Percentiles rank a stretch among this genome's conserved stretches.
phyloP scores from a whole-genome alignment of 1,140 invertebrate genomes.

The Cyclargus thomasi region DNA sequence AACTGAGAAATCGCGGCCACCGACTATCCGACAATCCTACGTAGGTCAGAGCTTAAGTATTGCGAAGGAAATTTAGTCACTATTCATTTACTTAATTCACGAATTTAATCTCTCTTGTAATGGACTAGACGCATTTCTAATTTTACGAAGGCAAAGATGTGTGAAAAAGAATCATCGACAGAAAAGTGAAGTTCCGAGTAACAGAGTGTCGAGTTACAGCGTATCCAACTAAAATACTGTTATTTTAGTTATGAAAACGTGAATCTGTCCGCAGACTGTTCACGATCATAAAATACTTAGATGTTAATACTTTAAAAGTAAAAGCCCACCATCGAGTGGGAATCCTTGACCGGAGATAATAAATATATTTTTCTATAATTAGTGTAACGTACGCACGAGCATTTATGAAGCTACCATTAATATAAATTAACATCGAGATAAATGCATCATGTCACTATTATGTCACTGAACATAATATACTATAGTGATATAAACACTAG shows the following conservation, averaged over 20 bases:
- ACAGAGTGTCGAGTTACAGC: conserved; percentile 38
- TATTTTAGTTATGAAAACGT: conserved; percentile 40
- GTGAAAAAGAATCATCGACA: conserved; percentile 58
- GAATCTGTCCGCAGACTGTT: conserved; percentile 10
- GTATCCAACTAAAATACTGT: conserved; percentile 68
- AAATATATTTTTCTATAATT: conserved; percentile 65
- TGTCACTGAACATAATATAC: conserved; percentile 63
- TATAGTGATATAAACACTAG: conserved; percentile 57
- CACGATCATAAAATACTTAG: conserved; percentile 26
- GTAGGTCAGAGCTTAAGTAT: conserved; percentile 19
- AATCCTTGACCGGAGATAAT: conserved; percentile 40
- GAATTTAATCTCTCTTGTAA: conserved; percentile 71
- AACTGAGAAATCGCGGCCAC: conserved; percentile 36
- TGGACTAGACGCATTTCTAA: conserved; percentile 73
- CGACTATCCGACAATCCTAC: conserved; percentile 25
- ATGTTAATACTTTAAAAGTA: conserved; percentile 53
- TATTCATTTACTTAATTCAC: conserved; percentile 61
- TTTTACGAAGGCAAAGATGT: conserved; percentile 72
- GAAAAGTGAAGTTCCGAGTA: conserved; percentile 47
- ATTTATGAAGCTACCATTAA: conserved; percentile 72
- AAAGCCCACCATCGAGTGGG: conserved; percentile 44
- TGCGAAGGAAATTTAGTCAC: conserved; percentile 45
- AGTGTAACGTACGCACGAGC: conserved; percentile 65
- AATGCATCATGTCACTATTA: conserved; percentile 74
- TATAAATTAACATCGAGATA: conserved; percentile 73